phyloP scores from a whole-genome alignment of 2,797 vertebrate genomes.

The Tenualosa thibaudeaui region DNA sequence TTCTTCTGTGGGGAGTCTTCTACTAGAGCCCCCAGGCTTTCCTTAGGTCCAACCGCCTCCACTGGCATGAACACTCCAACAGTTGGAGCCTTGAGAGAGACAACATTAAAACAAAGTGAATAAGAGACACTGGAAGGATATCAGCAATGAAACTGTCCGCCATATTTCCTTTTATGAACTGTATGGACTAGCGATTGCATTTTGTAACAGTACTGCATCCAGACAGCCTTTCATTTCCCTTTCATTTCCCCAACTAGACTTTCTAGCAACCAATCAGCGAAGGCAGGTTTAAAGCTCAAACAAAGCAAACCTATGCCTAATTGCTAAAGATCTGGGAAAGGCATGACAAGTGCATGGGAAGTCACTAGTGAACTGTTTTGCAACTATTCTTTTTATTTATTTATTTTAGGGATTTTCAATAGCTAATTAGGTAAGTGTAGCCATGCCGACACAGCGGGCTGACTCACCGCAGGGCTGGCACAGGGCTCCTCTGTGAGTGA shows the following conservation, averaged over 20 bases:
- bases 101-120: not conserved
- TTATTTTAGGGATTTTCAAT: not conserved
- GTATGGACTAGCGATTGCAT: too few relatives aligned
- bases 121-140: not conserved
- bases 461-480: slow-evolving; percentile 66
- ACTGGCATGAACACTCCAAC: slow-evolving; percentile 82
- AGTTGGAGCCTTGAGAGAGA: slow-evolving; percentile 77
- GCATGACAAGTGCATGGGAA: too few relatives aligned
- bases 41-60: slow-evolving; percentile 80
- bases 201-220: too few relatives aligned
- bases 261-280: too few relatives aligned
- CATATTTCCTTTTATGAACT: not conserved
- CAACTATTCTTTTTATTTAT: not conserved
- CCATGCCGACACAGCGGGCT: not conserved
- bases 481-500: slow-evolving; percentile 81
- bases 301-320: too few relatives aligned
- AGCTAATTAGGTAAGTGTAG: too few relatives aligned
- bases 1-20: slow-evolving; percentile 98
- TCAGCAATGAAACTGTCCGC: not conserved
- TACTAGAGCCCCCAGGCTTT: slow-evolving; percentile 83
- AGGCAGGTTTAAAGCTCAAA: too few relatives aligned
- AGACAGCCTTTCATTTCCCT: too few relatives aligned
- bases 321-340: too few relatives aligned
- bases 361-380: not conserved
- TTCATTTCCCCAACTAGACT: too few relatives aligned